Evolutionary conservation across 2,888 invertebrate species (phyloP).

Genomic region (Sarcophaga variegata): DNA sequence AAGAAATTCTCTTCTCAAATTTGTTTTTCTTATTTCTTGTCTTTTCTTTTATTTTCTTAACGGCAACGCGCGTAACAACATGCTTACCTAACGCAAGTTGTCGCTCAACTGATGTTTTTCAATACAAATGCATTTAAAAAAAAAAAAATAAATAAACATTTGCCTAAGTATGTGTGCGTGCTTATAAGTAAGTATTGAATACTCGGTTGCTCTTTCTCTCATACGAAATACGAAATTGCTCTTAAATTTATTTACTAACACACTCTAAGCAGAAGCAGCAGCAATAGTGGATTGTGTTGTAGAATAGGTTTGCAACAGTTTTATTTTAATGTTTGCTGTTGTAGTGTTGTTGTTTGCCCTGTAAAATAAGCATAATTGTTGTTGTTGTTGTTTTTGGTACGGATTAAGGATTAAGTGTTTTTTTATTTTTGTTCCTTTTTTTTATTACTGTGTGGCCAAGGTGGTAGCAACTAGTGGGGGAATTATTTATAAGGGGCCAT

Average conservation of each 20-base stretch:
- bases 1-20: constrained; percentile 9
- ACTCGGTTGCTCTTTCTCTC: constrained; percentile 31
- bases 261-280: too few species aligned
- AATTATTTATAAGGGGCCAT: too few species aligned
- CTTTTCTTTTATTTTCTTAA: background rate
- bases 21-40: constrained; percentile 20
- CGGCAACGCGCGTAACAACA: constrained; percentile 81
- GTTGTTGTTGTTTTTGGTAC: constrained; percentile 14
- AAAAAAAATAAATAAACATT: background rate
- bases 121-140: constrained; percentile 51
- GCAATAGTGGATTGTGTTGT: too few species aligned
- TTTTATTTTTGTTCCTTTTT: constrained; percentile 5
- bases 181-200: background rate
- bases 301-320: too few species aligned
- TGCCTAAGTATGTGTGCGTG: constrained; percentile 25
- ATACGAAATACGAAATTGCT: background rate
- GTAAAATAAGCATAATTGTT: background rate
- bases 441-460: background rate
- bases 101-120: constrained; percentile 83
- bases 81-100: constrained; percentile 84
- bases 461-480: constrained; percentile 48
- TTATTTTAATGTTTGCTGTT: too few species aligned
- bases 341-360: too few species aligned
- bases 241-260: constrained; percentile 29
- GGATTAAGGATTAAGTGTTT: constrained; percentile 64